Evolutionary conservation across 2,797 vertebrate genomes (phyloP), one percentile per base, ranked within the genome.

Genomic region (Phoeniculus purpureus): DNA sequence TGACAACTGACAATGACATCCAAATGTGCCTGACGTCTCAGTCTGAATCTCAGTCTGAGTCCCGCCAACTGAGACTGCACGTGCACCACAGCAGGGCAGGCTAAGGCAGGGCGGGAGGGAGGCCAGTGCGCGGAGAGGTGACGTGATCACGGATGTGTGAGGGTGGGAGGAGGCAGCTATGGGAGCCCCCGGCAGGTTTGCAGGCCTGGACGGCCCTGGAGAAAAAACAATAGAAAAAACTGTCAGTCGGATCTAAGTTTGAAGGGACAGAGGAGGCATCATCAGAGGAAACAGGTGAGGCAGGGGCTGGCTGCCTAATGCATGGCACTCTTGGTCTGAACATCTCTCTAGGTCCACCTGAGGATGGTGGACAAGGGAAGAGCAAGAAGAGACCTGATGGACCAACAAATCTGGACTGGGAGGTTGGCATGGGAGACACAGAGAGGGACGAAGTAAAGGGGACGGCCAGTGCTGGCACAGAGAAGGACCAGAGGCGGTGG

Each of bases 141-240:
- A 96, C 91, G 97, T 97, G 94, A 97, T 97, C 95, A 97, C 97
- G 60, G 97, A 98, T 97, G 97, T 94, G 97, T 97, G 97, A 98
- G 97, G 96, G 97, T 98, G 97, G 97, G 97, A 97, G 97, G 97
- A 98, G 97, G 97, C 97, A 97, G 97, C 97, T 97, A 98, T 97
- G 97, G 97, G 97, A 97, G 97, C 97, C 97, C 97, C 96, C 96
- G 95, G 97, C 97, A 97, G 97, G 97, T 98, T 98, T 97, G 97
- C 97, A 98, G 97, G 97, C 97, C 97, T 98, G 97, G 97, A 98
- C 95, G 97, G 97, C 97, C 97, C 97, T 98, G 97, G 97, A 97
- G 97, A 98, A 96, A 98, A 98, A 98, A 98, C 97, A 98, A 98
- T 97, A 98, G 97, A 97, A 97, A 98, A 97, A 96, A 97, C 97